A percentile compares a stretch with the other conserved stretches of the same genome.
Evolutionary conservation across 2,113 vertebrate genomes (phyloP).

Genomic region (Chionis minor): DNA sequence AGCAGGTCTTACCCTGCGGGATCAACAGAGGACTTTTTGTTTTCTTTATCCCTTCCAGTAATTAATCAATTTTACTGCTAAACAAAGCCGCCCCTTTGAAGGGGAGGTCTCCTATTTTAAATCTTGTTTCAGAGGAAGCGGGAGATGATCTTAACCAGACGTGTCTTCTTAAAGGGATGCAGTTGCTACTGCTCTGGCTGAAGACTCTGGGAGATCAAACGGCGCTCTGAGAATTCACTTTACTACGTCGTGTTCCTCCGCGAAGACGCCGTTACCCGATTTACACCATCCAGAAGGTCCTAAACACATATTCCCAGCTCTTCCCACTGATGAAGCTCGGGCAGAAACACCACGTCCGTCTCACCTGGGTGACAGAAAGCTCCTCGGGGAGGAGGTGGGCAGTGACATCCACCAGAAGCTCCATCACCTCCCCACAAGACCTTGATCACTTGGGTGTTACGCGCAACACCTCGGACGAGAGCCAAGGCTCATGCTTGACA

Average conservation of each 20-base stretch:
- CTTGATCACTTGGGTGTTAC: accelerated
- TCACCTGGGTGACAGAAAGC: background rate
- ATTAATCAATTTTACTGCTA: conserved; percentile 47
- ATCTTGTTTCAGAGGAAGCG: background rate
- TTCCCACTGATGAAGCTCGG: background rate
- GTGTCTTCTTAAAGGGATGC: background rate
- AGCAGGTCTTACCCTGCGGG: background rate
- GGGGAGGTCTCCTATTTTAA: conserved; percentile 21
- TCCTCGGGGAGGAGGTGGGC: background rate
- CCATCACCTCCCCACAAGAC: background rate
- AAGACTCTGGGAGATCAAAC: background rate
- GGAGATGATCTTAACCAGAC: conserved; percentile 38
- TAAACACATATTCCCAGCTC: background rate
- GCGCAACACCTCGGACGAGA: background rate
- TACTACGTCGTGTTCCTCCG: background rate
- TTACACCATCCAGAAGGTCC: background rate
- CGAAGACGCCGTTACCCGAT: accelerated
- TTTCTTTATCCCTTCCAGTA: conserved; percentile 14
- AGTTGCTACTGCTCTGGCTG: conserved; percentile 44
- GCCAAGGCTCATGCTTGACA: background rate
- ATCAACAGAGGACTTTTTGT: background rate
- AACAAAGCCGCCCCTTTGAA: conserved; percentile 21
- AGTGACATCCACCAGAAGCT: background rate
- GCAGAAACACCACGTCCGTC: background rate
- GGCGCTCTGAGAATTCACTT: background rate